Evolutionary conservation across 2,888 invertebrate genomes (phyloP), one percentile per base, ranked within the genome.

Genomic region (Meiosimyza decipiens): DNA sequence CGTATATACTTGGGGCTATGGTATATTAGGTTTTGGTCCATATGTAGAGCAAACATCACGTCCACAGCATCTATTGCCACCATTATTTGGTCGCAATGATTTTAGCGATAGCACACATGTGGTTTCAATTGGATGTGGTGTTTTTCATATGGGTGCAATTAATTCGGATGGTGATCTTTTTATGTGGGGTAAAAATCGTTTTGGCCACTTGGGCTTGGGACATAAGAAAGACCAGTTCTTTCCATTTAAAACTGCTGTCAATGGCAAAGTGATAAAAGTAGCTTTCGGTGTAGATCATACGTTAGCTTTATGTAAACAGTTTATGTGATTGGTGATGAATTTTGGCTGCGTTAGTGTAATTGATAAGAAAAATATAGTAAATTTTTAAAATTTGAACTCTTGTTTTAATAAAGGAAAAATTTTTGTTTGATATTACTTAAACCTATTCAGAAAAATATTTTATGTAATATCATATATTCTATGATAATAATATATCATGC

Each of bases 1-100:
- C 40, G 95, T 95, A 0, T 98, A 92, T 84, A 93, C 94, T 0
- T 99, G 98, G 98, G 98, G 99, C 6, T 97, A 90, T 85, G 99
- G 99, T 50, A 89, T 97, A 71, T 88, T 99, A 50, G 98, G 98
- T 0, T 90, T 93, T 50, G 98, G 98, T 0, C 98, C 98, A 0
- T 88, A 90, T 70, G 92, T 93, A 0, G 90, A 92, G 70, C 89
- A 90, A 68, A 88, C 92, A 1, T 82, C 87, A 0, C 88, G 87
- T 74, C 98, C 98, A 0, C 90, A 92, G 60, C 88, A 89, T 75
- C 90, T 99, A 72, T 94, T 98, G 6, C 88, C 91, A 6, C 90
- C 93, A 0, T 87, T 98, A 16, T 98, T 98, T 85, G 98, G 98
- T 0, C 87, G 90, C 15, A 97, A 95, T 83, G 93, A 94, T 77